phyloP scores from a whole-genome alignment of 2,797 vertebrate species.

The Chelidonichthys spinosus region DNA sequence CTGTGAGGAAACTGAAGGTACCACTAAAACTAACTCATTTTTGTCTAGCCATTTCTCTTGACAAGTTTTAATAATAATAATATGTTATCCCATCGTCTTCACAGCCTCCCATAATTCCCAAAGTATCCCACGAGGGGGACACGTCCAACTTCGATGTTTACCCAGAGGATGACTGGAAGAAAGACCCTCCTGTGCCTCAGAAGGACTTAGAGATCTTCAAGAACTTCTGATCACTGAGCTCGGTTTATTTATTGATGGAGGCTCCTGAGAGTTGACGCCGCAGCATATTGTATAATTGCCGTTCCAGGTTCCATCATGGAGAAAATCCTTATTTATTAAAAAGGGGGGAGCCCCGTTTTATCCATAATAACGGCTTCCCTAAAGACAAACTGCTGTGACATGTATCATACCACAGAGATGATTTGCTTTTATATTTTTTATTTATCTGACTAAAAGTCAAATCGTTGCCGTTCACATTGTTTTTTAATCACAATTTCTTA shows the following conservation, averaged over 20 bases:
- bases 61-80: no score
- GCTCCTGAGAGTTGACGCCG: slow-evolving; percentile 4
- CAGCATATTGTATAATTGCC: slow-evolving; percentile 10
- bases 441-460: slow-evolving; percentile 54
- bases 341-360: background rate
- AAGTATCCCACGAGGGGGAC: slow-evolving; percentile 93
- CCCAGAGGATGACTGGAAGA: slow-evolving; percentile 94
- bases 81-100: slow-evolving; percentile 6
- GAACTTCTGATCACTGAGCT: slow-evolving; percentile 87
- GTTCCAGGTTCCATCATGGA: slow-evolving; percentile 34
- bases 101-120: slow-evolving; percentile 96
- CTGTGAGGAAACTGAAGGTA: slow-evolving; percentile 92
- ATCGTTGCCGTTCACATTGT: slow-evolving; percentile 13
- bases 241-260: slow-evolving; percentile 29
- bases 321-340: slow-evolving; percentile 41
- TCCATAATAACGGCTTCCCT: background rate
- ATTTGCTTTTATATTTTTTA: slow-evolving; percentile 55
- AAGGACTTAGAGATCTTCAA: slow-evolving; percentile 96
- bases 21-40: no score
- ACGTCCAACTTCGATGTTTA: slow-evolving; percentile 98
- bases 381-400: slow-evolving; percentile 45
- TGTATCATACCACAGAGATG: slow-evolving; percentile 49
- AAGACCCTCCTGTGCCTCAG: slow-evolving; percentile 85
- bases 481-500: slow-evolving; percentile 44
- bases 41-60: no score